phyloP scores from a whole-genome alignment of 2,888 invertebrate species.

The Pycnomerus fuliginosus region DNA sequence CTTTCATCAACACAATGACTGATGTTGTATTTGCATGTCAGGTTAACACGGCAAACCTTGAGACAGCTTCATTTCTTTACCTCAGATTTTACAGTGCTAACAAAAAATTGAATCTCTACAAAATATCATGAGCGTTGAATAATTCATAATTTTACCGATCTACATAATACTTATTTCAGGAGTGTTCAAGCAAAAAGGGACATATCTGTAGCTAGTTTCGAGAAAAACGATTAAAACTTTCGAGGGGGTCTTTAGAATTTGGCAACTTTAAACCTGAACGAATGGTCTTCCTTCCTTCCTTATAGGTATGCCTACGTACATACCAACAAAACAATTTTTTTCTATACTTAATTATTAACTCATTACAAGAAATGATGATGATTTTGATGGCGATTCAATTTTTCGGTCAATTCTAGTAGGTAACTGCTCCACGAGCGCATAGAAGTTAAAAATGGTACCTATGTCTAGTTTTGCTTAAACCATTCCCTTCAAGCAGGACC shows the following conservation, averaged over 20 bases:
- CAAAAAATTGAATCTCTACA: constrained; percentile 35
- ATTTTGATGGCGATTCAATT: too few relatives aligned
- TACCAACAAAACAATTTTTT: background rate
- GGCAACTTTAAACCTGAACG: too few relatives aligned
- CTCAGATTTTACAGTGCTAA: constrained; percentile 15
- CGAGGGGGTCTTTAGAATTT: constrained; percentile 3
- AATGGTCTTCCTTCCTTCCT: constrained; percentile 2
- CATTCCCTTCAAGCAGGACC: too few relatives aligned
- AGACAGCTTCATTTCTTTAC: constrained; percentile 33
- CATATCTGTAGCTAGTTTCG: constrained; percentile 24
- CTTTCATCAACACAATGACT: constrained; percentile 33
- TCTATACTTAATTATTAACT: too few relatives aligned
- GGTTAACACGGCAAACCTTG: constrained; percentile 27
- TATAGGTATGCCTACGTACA: background rate
- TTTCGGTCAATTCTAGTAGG: too few relatives aligned
- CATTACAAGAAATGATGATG: too few relatives aligned
- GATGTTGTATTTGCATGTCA: constrained; percentile 37
- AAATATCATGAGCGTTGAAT: constrained; percentile 33
- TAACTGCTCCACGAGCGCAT: too few relatives aligned
- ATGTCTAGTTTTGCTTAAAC: too few relatives aligned
- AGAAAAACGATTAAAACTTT: too few relatives aligned
- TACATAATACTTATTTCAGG: constrained; percentile 26
- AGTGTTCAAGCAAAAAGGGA: constrained; percentile 6
- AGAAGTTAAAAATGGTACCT: too few relatives aligned
- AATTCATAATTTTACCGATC: constrained; percentile 35